phyloP scores from a whole-genome alignment of 2,113 vertebrate species.

The Perccottus glenii region DNA sequence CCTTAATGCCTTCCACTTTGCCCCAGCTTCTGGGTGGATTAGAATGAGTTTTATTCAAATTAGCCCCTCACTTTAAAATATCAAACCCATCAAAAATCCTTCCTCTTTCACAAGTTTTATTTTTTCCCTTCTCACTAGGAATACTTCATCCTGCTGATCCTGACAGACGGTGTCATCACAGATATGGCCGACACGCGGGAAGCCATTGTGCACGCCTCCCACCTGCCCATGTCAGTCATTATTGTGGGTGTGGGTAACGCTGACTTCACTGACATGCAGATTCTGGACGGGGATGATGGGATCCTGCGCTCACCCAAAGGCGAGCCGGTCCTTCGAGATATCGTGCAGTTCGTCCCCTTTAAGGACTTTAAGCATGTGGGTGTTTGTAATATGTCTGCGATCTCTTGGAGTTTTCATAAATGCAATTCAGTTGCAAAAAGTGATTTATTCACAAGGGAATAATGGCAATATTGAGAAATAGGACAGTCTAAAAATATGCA shows the following conservation, averaged over 20 bases:
- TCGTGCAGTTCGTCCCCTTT: constrained; percentile 98
- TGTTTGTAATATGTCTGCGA: constrained; percentile 13
- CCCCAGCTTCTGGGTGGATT: constrained; percentile 34
- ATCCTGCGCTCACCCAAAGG: constrained; percentile 96
- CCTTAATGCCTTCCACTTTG: constrained; percentile 41
- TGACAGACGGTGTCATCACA: constrained; percentile 97
- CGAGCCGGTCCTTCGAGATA: constrained; percentile 94
- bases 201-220: constrained; percentile 96
- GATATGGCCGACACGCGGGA: constrained; percentile 98
- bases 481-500: constrained; percentile 1
- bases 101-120: not conserved
- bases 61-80: constrained; percentile 41
- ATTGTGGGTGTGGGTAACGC: constrained; percentile 96
- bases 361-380: constrained; percentile 98
- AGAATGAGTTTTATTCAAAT: constrained; percentile 66
- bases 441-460: constrained; percentile 8
- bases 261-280: constrained; percentile 99
- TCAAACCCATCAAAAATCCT: constrained; percentile 30
- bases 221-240: constrained; percentile 98
- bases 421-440: not conserved
- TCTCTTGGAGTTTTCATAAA: constrained; percentile 1
- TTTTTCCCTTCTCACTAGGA: constrained; percentile 81
- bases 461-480: constrained; percentile 7
- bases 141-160: constrained; percentile 97
- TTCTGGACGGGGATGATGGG: constrained; percentile 94